These are phyloP conservation scores for Engystomops pustulosus DNA, from an alignment of 2,113 vertebrate species.

Conservation along the genomic window DNA sequence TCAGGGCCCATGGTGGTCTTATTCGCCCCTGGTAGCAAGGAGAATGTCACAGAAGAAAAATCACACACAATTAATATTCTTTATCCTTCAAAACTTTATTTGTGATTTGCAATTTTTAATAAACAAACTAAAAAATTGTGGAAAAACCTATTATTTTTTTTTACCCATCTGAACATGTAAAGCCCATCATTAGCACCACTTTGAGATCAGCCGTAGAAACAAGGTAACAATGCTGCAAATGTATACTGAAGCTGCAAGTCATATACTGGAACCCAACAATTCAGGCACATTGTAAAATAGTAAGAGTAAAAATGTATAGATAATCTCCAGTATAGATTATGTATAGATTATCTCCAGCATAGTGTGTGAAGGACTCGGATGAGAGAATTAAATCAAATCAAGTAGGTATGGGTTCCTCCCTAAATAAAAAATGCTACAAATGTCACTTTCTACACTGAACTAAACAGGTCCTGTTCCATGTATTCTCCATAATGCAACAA, in stretches of 20 bases:
- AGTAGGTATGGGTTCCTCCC: not conserved
- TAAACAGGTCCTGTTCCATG: not conserved
- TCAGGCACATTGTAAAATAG: too few species aligned
- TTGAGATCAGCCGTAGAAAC: conserved; percentile 42
- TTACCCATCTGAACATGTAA: conserved; percentile 18
- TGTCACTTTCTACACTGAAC: not conserved
- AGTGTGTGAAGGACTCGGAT: too few species aligned
- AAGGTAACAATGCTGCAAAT: conserved; percentile 2
- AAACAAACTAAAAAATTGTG: conserved; percentile 35
- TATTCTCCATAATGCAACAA: not conserved
- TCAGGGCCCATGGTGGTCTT: too few species aligned
- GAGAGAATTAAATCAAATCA: not conserved
- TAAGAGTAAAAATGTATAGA: not conserved
- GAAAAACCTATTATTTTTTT: conserved; percentile 7
- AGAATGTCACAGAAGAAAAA: too few species aligned
- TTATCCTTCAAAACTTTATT: conserved; percentile 49
- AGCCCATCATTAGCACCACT: conserved; percentile 47
- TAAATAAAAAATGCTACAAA: not conserved
- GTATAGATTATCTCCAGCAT: not conserved
- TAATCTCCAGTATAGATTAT: not conserved
- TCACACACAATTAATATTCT: not conserved
- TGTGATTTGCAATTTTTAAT: conserved; percentile 32
- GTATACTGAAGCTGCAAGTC: conserved; percentile 10
- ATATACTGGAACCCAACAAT: not conserved
- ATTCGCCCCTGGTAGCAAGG: too few species aligned